Conservation (phyloP, 1,140 invertebrate species). For the Aphelinus atriplicis region DNA sequence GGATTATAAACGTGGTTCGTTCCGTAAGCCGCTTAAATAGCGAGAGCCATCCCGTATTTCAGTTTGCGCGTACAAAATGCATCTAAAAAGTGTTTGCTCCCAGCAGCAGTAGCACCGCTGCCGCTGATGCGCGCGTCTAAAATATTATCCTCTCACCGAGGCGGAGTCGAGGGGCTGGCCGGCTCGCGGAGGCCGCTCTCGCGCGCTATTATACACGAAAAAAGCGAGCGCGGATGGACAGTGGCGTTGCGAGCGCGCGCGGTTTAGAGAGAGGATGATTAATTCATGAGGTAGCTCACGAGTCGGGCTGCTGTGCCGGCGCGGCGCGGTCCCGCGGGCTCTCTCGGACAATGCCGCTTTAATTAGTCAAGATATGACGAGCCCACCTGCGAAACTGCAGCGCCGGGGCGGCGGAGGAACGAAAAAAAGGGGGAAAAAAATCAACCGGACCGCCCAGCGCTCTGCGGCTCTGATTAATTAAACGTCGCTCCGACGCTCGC, state of each 20-base stretch:
- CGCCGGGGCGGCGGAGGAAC: neutral
- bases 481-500: neutral
- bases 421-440: neutral
- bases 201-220: conserved; percentile 6
- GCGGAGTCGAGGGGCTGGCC: neutral
- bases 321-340: conserved; percentile 46
- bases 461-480: conserved; percentile 20
- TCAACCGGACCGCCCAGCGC: neutral
- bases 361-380: conserved; percentile 60
- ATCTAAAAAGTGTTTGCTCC: neutral
- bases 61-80: too few species aligned
- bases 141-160: neutral
- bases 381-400: conserved; percentile 51
- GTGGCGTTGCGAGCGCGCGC: conserved; percentile 27
- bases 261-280: conserved; percentile 51
- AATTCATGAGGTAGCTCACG: conserved; percentile 52
- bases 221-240: neutral
- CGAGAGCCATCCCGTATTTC: too few species aligned
- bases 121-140: neutral
- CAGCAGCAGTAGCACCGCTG: neutral
- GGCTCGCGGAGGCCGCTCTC: neutral
- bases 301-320: neutral
- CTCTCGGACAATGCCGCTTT: conserved; percentile 54
- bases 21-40: too few species aligned
- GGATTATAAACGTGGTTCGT: too few species aligned